These are phyloP conservation scores for Xerus inauris DNA, from an alignment of 2,113 vertebrate genomes.

Conservation along the genomic window DNA sequence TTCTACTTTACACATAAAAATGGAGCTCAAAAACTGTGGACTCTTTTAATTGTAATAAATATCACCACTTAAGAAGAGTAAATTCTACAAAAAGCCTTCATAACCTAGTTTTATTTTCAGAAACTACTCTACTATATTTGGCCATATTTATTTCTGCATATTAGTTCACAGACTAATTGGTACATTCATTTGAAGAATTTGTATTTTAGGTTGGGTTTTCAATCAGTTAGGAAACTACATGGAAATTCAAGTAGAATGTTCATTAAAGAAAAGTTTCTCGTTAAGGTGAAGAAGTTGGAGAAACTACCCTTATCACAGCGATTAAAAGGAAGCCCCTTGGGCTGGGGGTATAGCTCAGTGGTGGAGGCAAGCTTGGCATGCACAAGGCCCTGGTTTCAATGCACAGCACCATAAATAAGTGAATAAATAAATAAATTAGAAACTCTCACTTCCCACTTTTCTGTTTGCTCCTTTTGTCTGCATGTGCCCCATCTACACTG, in stretches of 20 bases:
- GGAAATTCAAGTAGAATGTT: not conserved
- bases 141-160: not conserved
- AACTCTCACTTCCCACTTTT: not conserved
- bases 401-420: too few species aligned
- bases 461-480: not conserved
- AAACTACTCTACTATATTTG: not conserved
- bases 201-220: not conserved
- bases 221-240: not conserved
- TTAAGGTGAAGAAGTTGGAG: not conserved
- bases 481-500: not conserved
- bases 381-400: not conserved
- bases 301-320: not conserved
- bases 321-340: not conserved
- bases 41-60: not conserved
- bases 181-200: not conserved
- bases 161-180: not conserved
- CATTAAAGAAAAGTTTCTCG: not conserved
- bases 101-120: not conserved
- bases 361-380: too few species aligned
- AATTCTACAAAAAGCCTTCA: not conserved
- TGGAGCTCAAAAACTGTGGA: not conserved
- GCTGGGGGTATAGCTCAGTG: not conserved
- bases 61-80: not conserved
- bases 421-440: not conserved
- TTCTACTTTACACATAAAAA: not conserved